phyloP scores from a whole-genome alignment of 2,113 vertebrate species.

The Boulengeromyrus knoepffleri region DNA sequence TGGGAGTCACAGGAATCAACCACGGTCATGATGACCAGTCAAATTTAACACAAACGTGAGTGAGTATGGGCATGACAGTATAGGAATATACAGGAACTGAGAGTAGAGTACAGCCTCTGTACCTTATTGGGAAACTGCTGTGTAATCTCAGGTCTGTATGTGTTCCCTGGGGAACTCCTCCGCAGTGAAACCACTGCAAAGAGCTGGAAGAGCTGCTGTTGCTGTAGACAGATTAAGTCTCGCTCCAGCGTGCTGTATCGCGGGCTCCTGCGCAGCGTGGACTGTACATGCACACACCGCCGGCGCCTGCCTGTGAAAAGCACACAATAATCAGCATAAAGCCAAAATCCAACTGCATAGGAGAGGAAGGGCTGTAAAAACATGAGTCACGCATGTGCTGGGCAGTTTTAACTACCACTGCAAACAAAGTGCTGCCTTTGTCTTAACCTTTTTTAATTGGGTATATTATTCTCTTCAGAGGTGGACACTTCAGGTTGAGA shows the following conservation, averaged over 20 bases:
- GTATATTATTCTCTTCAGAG: background rate
- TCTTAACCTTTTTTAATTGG: background rate
- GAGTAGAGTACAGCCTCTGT: background rate
- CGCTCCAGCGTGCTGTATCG: slow-evolving; percentile 89
- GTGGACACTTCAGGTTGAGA: background rate
- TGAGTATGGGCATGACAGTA: background rate
- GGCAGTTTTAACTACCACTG: background rate
- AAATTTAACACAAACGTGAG: slow-evolving; percentile 9
- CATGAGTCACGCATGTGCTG: background rate
- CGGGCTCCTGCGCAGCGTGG: slow-evolving; percentile 69
- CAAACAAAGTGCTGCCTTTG: background rate
- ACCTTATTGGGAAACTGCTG: slow-evolving; percentile 95
- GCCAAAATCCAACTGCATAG: background rate
- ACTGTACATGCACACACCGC: slow-evolving; percentile 69
- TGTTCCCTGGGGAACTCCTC: slow-evolving; percentile 65
- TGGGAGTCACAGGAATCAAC: background rate
- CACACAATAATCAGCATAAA: background rate
- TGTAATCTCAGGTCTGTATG: slow-evolving; percentile 78
- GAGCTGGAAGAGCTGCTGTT: slow-evolving; percentile 88
- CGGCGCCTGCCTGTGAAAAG: slow-evolving; percentile 57
- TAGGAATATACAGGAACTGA: background rate
- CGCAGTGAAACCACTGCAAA: slow-evolving; percentile 93
- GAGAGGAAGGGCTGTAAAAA: background rate
- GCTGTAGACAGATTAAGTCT: slow-evolving; percentile 86
- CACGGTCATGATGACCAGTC: background rate